Evolutionary conservation across 37 sponge, comb jelly and placozoan genomes (phyloP).

Genomic region (Eunapius fragilis): DNA sequence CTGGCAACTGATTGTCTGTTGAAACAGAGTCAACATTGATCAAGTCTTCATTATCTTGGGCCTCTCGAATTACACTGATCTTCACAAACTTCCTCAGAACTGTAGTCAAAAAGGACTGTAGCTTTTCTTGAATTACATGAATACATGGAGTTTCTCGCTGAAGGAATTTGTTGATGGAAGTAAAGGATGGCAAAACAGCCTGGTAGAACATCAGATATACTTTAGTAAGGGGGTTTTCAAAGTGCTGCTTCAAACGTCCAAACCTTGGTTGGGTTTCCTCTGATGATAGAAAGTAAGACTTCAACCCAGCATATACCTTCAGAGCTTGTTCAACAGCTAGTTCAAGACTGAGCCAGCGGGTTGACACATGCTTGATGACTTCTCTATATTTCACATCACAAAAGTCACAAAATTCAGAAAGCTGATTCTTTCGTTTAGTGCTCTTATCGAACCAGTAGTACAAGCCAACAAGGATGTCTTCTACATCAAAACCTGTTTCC

Average conservation of each 20-base stretch:
- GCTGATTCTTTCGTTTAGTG: constrained; percentile 32
- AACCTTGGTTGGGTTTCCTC: constrained; percentile 19
- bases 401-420: constrained; percentile 45
- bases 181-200: constrained; percentile 28
- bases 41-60: background rate
- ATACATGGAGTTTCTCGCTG: too few species aligned
- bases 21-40: background rate
- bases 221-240: constrained; percentile 19
- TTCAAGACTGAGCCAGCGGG: constrained; percentile 58
- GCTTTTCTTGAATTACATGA: constrained; percentile 24
- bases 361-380: constrained; percentile 55
- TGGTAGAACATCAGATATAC: constrained; percentile 46
- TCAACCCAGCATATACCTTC: constrained; percentile 36
- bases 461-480: constrained; percentile 52
- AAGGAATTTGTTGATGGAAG: background rate
- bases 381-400: constrained; percentile 56
- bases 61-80: background rate
- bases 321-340: constrained; percentile 16
- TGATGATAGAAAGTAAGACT: constrained; percentile 48
- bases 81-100: constrained; percentile 17
- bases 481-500: constrained; percentile 53
- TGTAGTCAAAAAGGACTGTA: constrained; percentile 22
- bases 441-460: constrained; percentile 65
- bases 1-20: constrained; percentile 25
- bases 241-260: background rate